These are phyloP conservation scores for Trichopoda pennipes DNA, from an alignment of 2,888 invertebrate species.

Conservation along the genomic window DNA sequence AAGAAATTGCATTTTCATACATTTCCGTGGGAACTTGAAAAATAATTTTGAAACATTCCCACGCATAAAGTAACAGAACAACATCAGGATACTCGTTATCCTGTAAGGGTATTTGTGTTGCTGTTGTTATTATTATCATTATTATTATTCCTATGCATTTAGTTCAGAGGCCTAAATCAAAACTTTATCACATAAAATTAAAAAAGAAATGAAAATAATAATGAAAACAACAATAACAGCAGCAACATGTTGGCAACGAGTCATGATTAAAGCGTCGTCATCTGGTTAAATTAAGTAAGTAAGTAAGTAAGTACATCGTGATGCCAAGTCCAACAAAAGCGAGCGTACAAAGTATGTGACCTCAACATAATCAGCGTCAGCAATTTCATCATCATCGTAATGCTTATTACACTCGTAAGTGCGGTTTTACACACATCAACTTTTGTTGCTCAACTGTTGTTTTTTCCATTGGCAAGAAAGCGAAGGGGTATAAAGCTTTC, in stretches of 20 bases:
- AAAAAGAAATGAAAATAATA: slow-evolving; percentile 23
- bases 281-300: slow-evolving; percentile 26
- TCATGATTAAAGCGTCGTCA: slow-evolving; percentile 42
- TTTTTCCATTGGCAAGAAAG: too few species aligned
- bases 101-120: slow-evolving; percentile 48
- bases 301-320: slow-evolving; percentile 29
- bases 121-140: background rate
- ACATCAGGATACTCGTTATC: slow-evolving; percentile 63
- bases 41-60: slow-evolving; percentile 75
- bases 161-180: slow-evolving; percentile 21
- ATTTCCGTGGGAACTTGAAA: slow-evolving; percentile 77
- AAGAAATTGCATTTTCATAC: slow-evolving; percentile 61
- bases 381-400: slow-evolving; percentile 11
- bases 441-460: too few species aligned
- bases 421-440: too few species aligned
- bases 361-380: slow-evolving; percentile 39
- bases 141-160: slow-evolving; percentile 5
- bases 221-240: slow-evolving; percentile 7
- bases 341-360: slow-evolving; percentile 36
- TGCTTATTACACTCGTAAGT: background rate
- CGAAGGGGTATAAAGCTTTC: too few species aligned
- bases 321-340: slow-evolving; percentile 22
- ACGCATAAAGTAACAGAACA: slow-evolving; percentile 71
- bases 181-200: slow-evolving; percentile 59
- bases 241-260: slow-evolving; percentile 66